Conservation (phyloP, 2,888 invertebrate species). For the Diabrotica balteata region DNA sequence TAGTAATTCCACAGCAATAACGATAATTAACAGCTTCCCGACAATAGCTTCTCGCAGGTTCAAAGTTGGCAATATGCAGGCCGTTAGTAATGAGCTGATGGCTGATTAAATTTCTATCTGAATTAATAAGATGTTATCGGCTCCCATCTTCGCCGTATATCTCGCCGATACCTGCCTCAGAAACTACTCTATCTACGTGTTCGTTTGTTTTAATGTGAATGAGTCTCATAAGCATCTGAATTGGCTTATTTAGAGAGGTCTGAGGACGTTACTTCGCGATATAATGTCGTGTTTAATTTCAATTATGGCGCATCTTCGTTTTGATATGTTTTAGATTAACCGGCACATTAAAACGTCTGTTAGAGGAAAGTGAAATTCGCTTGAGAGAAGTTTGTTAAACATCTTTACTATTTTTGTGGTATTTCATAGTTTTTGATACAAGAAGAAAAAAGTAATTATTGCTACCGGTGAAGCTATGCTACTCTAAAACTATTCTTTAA, state of each 20-base stretch:
- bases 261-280: constrained; percentile 11
- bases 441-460: no score
- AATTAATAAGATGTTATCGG: constrained; percentile 38
- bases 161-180: constrained; percentile 22
- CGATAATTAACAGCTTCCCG: constrained; percentile 20
- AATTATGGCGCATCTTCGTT: constrained; percentile 8
- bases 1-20: constrained; percentile 9
- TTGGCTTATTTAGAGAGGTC: constrained; percentile 25
- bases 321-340: no score
- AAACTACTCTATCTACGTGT: constrained; percentile 30
- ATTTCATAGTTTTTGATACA: no score
- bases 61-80: constrained; percentile 37
- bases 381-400: no score
- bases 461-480: no score
- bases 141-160: constrained; percentile 18
- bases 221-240: constrained; percentile 27
- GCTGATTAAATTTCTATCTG: constrained; percentile 35
- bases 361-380: no score
- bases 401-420: no score
- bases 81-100: constrained; percentile 37
- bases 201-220: constrained; percentile 27
- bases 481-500: no score
- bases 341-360: no score
- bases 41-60: constrained; percentile 25
- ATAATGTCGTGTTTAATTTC: constrained; percentile 19